These are phyloP conservation scores for Misgurnus mizolepis DNA, from an alignment of 2,113 vertebrate genomes.

Conservation along the genomic window DNA sequence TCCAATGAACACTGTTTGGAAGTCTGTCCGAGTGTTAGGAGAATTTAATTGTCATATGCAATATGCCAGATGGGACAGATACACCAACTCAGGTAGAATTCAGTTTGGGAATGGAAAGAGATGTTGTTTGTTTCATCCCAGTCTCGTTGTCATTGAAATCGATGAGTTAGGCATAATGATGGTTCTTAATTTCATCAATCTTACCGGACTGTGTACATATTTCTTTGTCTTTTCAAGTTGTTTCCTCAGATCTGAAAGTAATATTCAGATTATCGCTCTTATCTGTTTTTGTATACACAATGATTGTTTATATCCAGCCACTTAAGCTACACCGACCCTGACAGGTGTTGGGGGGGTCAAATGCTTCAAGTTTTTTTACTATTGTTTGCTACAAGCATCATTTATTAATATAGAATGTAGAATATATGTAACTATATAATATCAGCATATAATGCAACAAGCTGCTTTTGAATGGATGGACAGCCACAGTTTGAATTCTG, in stretches of 20 bases:
- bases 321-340: constrained; percentile 56
- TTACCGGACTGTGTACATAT: constrained; percentile 42
- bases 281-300: constrained; percentile 56
- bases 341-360: constrained; percentile 46
- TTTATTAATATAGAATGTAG: constrained; percentile 58
- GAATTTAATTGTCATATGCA: constrained; percentile 48
- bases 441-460: constrained; percentile 70
- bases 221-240: constrained; percentile 20
- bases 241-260: constrained; percentile 50
- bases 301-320: constrained; percentile 60
- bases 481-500: constrained; percentile 48
- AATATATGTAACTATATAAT: constrained; percentile 59
- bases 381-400: constrained; percentile 53
- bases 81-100: constrained; percentile 76
- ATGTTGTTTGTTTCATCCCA: constrained; percentile 30
- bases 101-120: constrained; percentile 58
- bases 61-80: constrained; percentile 54
- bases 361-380: constrained; percentile 47
- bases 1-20: constrained; percentile 38
- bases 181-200: constrained; percentile 55
- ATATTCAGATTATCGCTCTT: constrained; percentile 45
- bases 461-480: constrained; percentile 48
- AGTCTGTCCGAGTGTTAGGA: constrained; percentile 18
- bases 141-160: constrained; percentile 44
- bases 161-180: constrained; percentile 58